These are phyloP conservation scores for Euphydryas editha DNA, from an alignment of 2,888 invertebrate genomes.

Conservation along the genomic window DNA sequence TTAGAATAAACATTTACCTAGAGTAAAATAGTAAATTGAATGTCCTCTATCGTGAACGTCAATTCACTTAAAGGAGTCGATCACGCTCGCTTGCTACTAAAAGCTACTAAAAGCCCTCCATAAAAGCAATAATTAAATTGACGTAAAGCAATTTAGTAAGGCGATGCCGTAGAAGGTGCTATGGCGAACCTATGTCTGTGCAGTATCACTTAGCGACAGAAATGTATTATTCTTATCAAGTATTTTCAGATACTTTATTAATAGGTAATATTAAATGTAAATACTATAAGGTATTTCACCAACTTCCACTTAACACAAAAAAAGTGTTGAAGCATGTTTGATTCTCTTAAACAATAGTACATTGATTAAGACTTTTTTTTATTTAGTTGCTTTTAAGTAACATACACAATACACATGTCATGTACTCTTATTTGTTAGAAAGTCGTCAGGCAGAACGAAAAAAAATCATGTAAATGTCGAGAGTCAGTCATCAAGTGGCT, in stretches of 20 bases:
- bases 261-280: background rate
- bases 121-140: constrained; percentile 84
- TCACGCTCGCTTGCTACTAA: constrained; percentile 80
- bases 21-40: constrained; percentile 56
- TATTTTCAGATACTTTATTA: background rate
- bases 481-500: no score
- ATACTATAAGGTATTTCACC: background rate
- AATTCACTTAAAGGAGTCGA: constrained; percentile 81
- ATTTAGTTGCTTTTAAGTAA: no score
- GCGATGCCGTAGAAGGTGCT: constrained; percentile 70
- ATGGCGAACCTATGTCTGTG: constrained; percentile 40
- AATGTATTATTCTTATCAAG: constrained; percentile 17
- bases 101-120: constrained; percentile 84
- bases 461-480: no score
- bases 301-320: background rate
- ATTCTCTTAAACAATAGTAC: no score
- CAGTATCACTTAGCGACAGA: constrained; percentile 32
- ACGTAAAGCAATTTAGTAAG: constrained; percentile 80
- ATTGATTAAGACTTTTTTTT: no score
- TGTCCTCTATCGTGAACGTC: constrained; percentile 67
- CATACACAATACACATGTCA: no score
- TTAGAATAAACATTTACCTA: constrained; percentile 40
- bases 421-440: no score
- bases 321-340: no score
- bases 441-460: no score